Evolutionary conservation across 2,888 invertebrate genomes (phyloP).

Genomic region (Agonopterix arenella): DNA sequence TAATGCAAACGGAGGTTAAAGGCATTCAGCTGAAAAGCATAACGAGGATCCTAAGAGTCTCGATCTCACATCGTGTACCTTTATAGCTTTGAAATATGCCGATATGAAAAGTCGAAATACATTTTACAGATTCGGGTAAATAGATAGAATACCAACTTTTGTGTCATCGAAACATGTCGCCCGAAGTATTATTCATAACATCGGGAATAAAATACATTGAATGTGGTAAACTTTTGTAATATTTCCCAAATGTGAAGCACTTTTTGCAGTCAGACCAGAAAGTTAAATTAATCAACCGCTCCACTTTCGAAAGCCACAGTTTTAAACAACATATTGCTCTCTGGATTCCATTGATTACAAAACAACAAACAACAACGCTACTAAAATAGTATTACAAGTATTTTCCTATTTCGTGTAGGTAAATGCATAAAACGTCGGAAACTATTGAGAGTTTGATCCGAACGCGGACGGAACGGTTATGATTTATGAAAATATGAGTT

Average conservation of each 20-base stretch:
- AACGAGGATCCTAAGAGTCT: conserved; percentile 15
- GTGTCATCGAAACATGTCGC: not conserved
- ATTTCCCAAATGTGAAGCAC: conserved; percentile 4
- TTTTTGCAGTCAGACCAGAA: conserved; percentile 5
- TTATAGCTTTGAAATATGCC: conserved; percentile 6
- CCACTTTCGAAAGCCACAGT: not conserved
- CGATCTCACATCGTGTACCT: conserved; percentile 8
- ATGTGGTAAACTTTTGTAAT: conserved; percentile 11
- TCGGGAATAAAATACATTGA: not conserved
- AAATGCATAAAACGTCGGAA: conserved; percentile 11
- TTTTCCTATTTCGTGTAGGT: too few species aligned
- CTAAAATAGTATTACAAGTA: too few species aligned
- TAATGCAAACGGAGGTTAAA: conserved; percentile 13
- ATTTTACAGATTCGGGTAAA: not conserved
- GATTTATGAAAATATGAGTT: conserved; percentile 21
- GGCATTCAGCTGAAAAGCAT: conserved; percentile 18
- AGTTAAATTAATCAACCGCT: conserved; percentile 6
- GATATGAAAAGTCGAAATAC: conserved; percentile 2
- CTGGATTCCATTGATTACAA: not conserved
- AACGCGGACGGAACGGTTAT: conserved; percentile 14
- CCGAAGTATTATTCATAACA: not conserved
- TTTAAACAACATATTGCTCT: not conserved
- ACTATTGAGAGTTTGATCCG: conserved; percentile 15
- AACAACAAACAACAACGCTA: not conserved
- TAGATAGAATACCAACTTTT: not conserved